A percentile compares a stretch with the other conserved stretches of the same genome.
phyloP scores from a whole-genome alignment of 1,140 invertebrate genomes.

The Lepidurus arcticus region DNA sequence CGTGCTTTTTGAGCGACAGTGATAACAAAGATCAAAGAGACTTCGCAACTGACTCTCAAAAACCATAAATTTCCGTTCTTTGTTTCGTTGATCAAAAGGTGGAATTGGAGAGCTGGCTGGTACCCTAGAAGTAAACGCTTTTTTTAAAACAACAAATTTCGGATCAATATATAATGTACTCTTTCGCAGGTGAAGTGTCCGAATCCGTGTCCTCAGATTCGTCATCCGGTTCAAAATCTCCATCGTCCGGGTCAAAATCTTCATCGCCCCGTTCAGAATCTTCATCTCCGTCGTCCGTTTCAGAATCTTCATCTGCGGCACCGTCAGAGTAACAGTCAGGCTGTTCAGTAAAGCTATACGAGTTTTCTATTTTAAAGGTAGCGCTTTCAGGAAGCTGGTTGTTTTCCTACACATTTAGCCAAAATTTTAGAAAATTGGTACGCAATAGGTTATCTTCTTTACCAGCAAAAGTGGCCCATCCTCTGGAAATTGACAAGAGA shows the following conservation, averaged over 20 bases:
- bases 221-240: not conserved
- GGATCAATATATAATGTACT: not conserved
- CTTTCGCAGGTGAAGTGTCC: not conserved
- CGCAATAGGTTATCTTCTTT: not conserved
- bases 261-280: not conserved
- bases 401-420: not conserved
- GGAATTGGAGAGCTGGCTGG: not conserved
- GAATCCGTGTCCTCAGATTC: not conserved
- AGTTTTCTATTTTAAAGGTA: not conserved
- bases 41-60: not conserved
- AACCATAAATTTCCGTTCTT: not conserved
- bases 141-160: not conserved
- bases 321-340: not conserved
- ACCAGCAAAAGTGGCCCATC: not conserved
- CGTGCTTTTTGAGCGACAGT: not conserved
- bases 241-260: not conserved
- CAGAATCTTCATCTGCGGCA: not conserved
- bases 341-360: not conserved
- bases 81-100: not conserved
- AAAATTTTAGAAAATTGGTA: not conserved
- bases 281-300: not conserved
- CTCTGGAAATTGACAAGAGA: not conserved
- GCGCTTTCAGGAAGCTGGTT: not conserved
- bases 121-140: not conserved
- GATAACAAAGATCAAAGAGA: not conserved